Evolutionary conservation across 1,140 invertebrate genomes (phyloP), one percentile per base, ranked within the genome.

Genomic region (Drosophila sp.): DNA sequence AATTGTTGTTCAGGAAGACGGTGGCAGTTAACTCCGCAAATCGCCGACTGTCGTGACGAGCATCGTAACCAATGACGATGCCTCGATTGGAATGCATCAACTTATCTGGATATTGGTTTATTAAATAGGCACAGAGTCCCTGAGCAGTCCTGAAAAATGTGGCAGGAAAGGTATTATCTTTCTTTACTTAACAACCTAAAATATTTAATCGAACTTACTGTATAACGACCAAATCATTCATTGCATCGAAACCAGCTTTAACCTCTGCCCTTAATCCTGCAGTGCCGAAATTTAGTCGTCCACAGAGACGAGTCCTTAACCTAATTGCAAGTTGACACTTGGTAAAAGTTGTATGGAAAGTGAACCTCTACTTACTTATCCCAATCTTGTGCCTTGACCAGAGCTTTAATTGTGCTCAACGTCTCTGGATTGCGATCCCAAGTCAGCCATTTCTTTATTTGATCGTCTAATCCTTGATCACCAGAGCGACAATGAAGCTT

Each of bases 161-260:
- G 0, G n/a, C 4, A 14, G n/a, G 0, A 56, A 5, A 27, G 0
- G 21, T 7, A 14, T 2, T 46, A 6, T n/a, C 11, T 27, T 7
- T n/a, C 2, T 13, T 27, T 27, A n/a, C 4, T 48, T 6, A 13
- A 18, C 8, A 0, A 14, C 6, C 7, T 5, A 25, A 8, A 51
- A 2, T n/a, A n/a, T 29, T 6, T 29, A 6, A 18, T 40, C 0
- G n/a, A 11, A 59, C 81, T 81, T 54, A 84, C 82, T 99, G 99
- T 56, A 99, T 94, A 27, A 99, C 96, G 0, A 99, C 98, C 29
- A 99, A 93, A 92, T 99, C 98, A 93, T 99, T 99, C 96, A 99
- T 98, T 58, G 96, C 95, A 78, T 94, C 94, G 90, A 96, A 99
- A 0, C 99, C 99, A 38, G 97, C 95, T 11, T 95, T 96, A 98